These are phyloP conservation scores for Rhinolophus sinicus DNA, from an alignment of 2,113 vertebrate species.

Conservation along the genomic window DNA sequence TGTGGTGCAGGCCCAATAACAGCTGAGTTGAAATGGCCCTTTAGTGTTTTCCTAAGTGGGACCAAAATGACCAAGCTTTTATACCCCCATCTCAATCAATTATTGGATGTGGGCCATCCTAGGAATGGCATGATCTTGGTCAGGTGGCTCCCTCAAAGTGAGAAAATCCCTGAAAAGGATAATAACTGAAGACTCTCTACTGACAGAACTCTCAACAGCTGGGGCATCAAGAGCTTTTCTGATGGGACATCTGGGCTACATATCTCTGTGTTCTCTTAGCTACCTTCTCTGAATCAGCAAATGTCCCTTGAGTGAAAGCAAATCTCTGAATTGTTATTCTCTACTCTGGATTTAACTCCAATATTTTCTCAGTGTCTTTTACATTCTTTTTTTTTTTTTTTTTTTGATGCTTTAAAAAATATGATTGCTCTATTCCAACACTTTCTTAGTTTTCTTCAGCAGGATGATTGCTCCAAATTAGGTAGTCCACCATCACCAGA, in stretches of 20 bases:
- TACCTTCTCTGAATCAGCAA: neutral
- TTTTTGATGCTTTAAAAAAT: conserved; percentile 1
- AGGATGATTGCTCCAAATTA: neutral
- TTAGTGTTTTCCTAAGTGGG: neutral
- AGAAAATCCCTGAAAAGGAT: neutral
- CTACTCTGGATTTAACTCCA: neutral
- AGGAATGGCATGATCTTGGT: neutral
- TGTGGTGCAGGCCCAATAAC: neutral
- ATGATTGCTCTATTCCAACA: neutral
- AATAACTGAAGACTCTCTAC: neutral
- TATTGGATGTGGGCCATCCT: neutral
- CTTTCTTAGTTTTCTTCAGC: neutral
- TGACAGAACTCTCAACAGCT: neutral
- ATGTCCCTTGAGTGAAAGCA: neutral
- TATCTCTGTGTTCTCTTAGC: neutral
- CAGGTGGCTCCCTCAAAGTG: neutral
- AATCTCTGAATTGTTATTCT: neutral
- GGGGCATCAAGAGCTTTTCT: neutral
- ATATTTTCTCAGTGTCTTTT: neutral
- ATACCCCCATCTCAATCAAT: neutral
- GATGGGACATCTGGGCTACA: neutral
- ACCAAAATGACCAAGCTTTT: neutral
- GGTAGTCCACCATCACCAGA: neutral
- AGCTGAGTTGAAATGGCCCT: neutral
- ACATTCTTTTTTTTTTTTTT: too few relatives aligned